Base-by-base conservation (phyloP, 2,888 invertebrate species). In the Agrochola lota region DNA sequence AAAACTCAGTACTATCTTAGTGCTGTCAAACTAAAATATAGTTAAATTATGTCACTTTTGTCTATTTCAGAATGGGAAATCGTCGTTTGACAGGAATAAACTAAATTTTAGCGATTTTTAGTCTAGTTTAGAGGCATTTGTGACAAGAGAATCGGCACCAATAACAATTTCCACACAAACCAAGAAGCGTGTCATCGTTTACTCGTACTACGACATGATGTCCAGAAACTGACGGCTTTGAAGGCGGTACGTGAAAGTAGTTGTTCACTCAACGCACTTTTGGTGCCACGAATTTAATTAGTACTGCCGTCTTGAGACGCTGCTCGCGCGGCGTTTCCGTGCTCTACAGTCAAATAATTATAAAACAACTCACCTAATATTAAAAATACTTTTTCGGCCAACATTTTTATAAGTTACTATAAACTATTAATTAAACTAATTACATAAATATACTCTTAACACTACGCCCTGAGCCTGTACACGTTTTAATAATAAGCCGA, bases 341-440 rank as follows among this genome's bases (percentile, higher is more conserved):
- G 5, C 57, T 57, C 12, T 57, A 6, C 3, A 3, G 17, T 60
- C 23, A 52, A 52, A 52, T 35, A 17, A 30, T 23, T 5, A 20
- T 26, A 49, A 17, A 40, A 30, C 1, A 30, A 78, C 85, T 85
- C 52, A 85, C 85, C 85, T 46, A 85, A 72, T 15, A 85, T 17
- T 15, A 86, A 84, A 49, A 81, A 74, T 15, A 85, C 49, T 66
- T 63, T 74, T 9, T 49, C 20, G 0, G 74, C 63, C 75, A 67
- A 82, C 84, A 84, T 84, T 75, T 73, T 84, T 0, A 26, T 60
- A 17, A 43, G 12, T 52, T 52, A 35, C 8, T 35, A 64, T 35
- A 15, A 43, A 52, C 43, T 78, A 67, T 55, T 60, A 68, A 71
- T 60, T 52, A 59, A 35, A 52, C 52, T 71, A 78, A 81, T 64